Evolutionary conservation across 1,140 invertebrate species (phyloP), one percentile per base, ranked within the genome.

Genomic region (Drepana arcuata): DNA sequence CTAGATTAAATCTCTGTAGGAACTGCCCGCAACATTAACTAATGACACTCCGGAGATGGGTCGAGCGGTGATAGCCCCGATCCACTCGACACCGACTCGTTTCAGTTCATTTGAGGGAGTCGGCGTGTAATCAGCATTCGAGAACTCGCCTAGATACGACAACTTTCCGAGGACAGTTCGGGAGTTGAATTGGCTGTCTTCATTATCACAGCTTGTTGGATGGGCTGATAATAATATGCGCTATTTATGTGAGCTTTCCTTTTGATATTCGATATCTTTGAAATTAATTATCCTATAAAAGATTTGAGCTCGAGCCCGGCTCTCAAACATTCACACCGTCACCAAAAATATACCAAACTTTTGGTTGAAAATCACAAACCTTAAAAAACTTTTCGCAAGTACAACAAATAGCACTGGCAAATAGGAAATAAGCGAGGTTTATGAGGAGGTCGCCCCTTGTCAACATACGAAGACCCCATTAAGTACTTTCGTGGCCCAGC

Each of bases 1-100:
- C 36, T 42, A 64, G 66, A 72, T 70, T 61, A 58, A 61, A 64
- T 69, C 68, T 58, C 43, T 23, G 50, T 52, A 62, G 62, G 60
- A 67, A 71, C 65, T 70, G 65, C 45, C 67, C 66, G 62, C 62
- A 66, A 65, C 69, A 77, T 77, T 77, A 77, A 77, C 72, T 77
- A 77, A 77, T 73, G 70, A 70, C 59, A 53, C 60, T 56, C 54
- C 29, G 50, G 66, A 70, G 67, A 73, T 68, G 54, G 53, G 51
- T 42, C 41, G 28, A 34, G 49, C 38, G 31, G 40, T 29, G 62
- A 69, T 70, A 66, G 45, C 52, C 40, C 18, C 35, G 36, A 42
- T 55, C 38, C 39, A 46, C 37, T 49, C 39, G 28, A 39, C 33
- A 31, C 39, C 27, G 30, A 43, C 36, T 59, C 53, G 57, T 59